Evolutionary conservation across 2,113 vertebrate species (phyloP).

Genomic region (Dendropsophus ebraccatus): DNA sequence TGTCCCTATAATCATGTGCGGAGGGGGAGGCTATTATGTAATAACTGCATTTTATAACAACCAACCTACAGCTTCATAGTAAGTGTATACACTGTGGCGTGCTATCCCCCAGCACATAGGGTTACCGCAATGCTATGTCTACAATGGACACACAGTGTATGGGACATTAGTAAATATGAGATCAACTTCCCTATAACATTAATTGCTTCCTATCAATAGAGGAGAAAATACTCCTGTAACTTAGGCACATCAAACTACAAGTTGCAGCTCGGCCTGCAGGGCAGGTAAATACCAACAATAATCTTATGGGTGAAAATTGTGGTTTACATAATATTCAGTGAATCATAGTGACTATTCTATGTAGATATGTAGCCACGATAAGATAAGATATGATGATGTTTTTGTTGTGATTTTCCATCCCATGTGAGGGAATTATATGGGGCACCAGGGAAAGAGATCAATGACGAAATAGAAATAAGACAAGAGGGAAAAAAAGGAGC

Average conservation of each 20-base stretch:
- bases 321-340: not conserved
- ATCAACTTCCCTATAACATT: not conserved
- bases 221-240: no score
- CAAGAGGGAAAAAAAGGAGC: no score
- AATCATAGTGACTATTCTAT: not conserved
- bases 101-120: not conserved
- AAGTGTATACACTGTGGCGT: not conserved
- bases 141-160: not conserved
- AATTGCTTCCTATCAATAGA: not conserved
- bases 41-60: not conserved
- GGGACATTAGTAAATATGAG: not conserved
- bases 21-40: no score
- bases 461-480: not conserved
- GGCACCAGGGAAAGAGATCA: not conserved
- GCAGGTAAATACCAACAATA: no score
- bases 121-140: not conserved
- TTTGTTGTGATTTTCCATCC: no score
- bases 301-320: no score
- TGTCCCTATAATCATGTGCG: not conserved
- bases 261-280: no score
- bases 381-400: not conserved
- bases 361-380: not conserved
- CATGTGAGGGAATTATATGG: no score
- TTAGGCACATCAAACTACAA: no score
- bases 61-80: not conserved